Conservation (phyloP, 2,888 invertebrate species). For the Gymnoscelis rufifasciata region DNA sequence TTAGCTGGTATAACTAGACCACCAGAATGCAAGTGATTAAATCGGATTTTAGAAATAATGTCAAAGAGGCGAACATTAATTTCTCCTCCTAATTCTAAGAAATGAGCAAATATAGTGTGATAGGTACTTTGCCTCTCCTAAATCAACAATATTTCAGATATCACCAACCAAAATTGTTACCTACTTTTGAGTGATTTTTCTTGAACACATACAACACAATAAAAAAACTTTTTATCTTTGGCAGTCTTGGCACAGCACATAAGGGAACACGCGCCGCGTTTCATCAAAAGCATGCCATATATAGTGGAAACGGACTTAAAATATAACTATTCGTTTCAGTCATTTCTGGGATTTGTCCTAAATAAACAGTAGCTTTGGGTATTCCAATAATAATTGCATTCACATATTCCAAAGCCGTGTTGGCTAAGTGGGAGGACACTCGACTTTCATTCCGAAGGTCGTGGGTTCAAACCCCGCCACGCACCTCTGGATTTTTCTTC, state of each 20-base stretch:
- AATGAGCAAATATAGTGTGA: slow-evolving; percentile 77
- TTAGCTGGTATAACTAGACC: slow-evolving; percentile 76
- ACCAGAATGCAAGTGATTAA: slow-evolving; percentile 53
- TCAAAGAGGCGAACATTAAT: slow-evolving; percentile 58
- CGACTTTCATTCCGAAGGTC: no score
- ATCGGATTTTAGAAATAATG: slow-evolving; percentile 46
- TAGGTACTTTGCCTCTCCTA: slow-evolving; percentile 53
- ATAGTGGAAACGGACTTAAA: slow-evolving; percentile 80
- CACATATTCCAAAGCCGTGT: no score
- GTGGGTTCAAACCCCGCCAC: no score
- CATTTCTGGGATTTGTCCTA: slow-evolving; percentile 57
- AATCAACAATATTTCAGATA: slow-evolving; percentile 43
- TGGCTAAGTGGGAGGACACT: no score
- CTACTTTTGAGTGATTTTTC: slow-evolving; percentile 58
- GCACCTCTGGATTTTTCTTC: no score
- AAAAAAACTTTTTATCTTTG: slow-evolving; percentile 62
- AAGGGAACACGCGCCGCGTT: slow-evolving; percentile 66
- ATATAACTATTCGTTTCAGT: slow-evolving; percentile 71
- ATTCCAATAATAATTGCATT: slow-evolving; percentile 56
- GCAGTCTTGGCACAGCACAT: slow-evolving; percentile 60
- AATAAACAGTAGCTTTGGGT: slow-evolving; percentile 53
- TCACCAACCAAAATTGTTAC: slow-evolving; percentile 55
- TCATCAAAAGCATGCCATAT: slow-evolving; percentile 79
- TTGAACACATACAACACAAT: slow-evolving; percentile 57
- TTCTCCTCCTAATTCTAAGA: slow-evolving; percentile 79